Evolutionary conservation across 30 jellyfish, hydroid and myxozoan species (phyloP).

Genomic region (Pseudorhiza aurosa): DNA sequence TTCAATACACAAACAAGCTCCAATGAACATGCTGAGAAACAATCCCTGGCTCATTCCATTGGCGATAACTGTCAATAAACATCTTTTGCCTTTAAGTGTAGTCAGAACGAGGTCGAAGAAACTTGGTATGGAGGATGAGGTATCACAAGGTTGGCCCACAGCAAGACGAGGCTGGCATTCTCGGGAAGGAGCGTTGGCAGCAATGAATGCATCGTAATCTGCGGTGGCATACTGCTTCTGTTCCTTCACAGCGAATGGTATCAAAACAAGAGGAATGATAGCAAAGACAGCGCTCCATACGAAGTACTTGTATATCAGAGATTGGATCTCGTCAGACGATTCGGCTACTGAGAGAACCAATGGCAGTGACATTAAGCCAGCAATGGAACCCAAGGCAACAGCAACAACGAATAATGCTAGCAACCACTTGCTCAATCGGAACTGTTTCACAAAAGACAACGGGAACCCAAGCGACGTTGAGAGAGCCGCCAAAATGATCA

Average conservation of each 20-base stretch:
- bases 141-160: not conserved
- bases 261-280: slow-evolving; percentile 3
- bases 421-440: not conserved
- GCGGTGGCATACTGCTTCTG: slow-evolving; percentile 12
- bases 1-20: not conserved
- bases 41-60: not conserved
- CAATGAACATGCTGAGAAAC: not conserved
- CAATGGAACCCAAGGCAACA: slow-evolving; percentile 6
- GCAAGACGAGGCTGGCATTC: not conserved
- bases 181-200: not conserved
- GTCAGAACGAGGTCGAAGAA: not conserved
- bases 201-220: not conserved
- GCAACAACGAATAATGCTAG: not conserved
- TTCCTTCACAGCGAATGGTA: slow-evolving; percentile 63
- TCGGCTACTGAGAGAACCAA: not conserved
- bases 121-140: not conserved
- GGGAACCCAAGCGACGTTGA: slow-evolving; percentile 13
- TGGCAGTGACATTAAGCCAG: slow-evolving; percentile 20
- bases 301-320: slow-evolving; percentile 11
- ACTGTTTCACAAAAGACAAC: not conserved
- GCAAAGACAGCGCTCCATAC: slow-evolving; percentile 60
- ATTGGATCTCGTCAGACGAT: not conserved
- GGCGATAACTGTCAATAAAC: not conserved
- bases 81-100: not conserved
- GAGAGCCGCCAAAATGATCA: slow-evolving; percentile 10